These are phyloP conservation scores for Dolomedes plantarius DNA, from an alignment of 2,888 invertebrate species.

Conservation along the genomic window DNA sequence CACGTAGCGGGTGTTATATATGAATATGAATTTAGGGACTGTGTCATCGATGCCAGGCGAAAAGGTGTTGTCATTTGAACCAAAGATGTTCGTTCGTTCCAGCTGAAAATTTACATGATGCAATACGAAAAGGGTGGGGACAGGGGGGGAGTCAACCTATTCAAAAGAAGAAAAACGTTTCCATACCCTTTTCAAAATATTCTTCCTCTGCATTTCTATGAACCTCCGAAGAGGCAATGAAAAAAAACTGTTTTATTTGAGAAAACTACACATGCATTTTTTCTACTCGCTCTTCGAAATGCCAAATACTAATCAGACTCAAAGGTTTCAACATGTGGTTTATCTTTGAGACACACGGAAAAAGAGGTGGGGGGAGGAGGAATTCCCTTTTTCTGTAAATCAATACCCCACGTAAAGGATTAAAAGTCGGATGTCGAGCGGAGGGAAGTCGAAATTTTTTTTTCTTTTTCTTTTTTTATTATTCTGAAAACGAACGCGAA, in stretches of 20 bases:
- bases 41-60: too few relatives aligned
- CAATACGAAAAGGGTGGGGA: too few relatives aligned
- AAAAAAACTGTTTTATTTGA: too few relatives aligned
- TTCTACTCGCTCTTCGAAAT: neutral
- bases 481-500: neutral
- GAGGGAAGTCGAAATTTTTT: neutral
- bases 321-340: conserved; percentile 8
- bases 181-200: neutral
- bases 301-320: neutral
- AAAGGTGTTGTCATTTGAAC: too few relatives aligned
- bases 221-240: neutral
- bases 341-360: neutral
- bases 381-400: neutral
- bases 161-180: too few relatives aligned
- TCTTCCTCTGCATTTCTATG: neutral
- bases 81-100: too few relatives aligned
- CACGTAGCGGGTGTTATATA: too few relatives aligned
- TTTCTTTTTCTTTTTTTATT: too few relatives aligned
- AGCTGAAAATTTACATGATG: too few relatives aligned
- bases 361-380: neutral
- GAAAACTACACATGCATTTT: neutral
- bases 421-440: neutral
- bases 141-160: too few relatives aligned
- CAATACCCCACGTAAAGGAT: neutral
- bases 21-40: too few relatives aligned